Base-by-base conservation (phyloP, 2,113 vertebrate genomes). In the Nanger granti region DNA sequence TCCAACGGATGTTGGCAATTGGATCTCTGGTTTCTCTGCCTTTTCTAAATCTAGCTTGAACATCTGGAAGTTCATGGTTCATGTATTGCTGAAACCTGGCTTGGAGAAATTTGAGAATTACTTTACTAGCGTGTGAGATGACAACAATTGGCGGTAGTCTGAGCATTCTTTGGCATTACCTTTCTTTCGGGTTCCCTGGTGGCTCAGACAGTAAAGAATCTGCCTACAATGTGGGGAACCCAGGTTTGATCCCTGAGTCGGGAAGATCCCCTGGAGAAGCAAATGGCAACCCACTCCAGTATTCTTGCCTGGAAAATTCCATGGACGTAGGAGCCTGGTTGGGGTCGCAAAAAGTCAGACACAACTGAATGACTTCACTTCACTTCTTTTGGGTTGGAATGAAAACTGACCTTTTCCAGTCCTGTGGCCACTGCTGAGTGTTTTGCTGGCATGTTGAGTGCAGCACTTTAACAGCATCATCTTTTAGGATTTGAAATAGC, bases 81-180 rank as follows among this genome's bases (percentile, higher is more conserved):
- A 69, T 4, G 0, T 69, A 69, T 9, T n/a, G 17, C 8, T 69
- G 66, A 69, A 69, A 8, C 4, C 66, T n/a, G 34, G 8, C 66
- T 69, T 69, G 66, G 34, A n/a, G 34, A 69, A 69, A 10, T 69
- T 69, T 69, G 66, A n/a, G 17, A 4, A 69, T 10, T n/a, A 69
- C 17, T 69, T 69, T 69, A n/a, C 17, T 69, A 69, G 66, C 2
- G 2, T n/a, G 34, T 20, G 66, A 69, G 34, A 69, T 69, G 34
- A n/a, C 8, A 5, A 5, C 34, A 69, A 69, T 9, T 69, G 34
- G 66, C 2, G 0, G 34, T n/a, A 69, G 64, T n/a, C 4, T 69
- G 34, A 69, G 34, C 66, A 69, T 69, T 69, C 34, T 69, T 69
- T 69, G 66, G 2, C 4, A 3, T 20, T 69, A 9, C 34, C 34